phyloP scores from a whole-genome alignment of 2,113 vertebrate genomes.

The Agapornis roseicollis region DNA sequence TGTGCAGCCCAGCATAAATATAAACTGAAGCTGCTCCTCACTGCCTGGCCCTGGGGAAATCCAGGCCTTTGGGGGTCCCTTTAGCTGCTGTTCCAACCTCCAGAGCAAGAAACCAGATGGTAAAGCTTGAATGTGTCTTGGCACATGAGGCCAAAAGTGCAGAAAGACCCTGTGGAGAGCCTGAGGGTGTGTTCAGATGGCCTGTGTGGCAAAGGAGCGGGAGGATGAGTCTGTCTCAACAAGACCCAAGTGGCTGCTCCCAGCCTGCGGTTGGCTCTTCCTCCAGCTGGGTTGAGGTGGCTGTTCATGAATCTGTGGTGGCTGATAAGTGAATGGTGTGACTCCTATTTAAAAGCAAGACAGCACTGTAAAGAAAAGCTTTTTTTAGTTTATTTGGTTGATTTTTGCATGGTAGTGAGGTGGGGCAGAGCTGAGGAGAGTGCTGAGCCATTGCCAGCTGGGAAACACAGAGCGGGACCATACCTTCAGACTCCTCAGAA shows the following conservation, averaged over 20 bases:
- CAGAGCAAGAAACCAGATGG: neutral
- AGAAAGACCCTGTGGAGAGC: neutral
- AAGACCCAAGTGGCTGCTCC: rapidly evolving
- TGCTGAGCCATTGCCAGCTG: rapidly evolving
- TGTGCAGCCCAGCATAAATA: neutral
- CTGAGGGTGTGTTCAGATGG: rapidly evolving
- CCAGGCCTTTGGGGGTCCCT: neutral
- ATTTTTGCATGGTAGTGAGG: neutral
- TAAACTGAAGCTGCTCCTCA: neutral
- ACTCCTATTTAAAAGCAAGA: neutral
- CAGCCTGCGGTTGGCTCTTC: neutral
- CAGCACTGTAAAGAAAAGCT: rapidly evolving
- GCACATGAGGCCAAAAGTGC: rapidly evolving
- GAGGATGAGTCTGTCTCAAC: rapidly evolving
- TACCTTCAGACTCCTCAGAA: neutral
- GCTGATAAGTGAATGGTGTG: neutral
- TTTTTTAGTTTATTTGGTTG: neutral
- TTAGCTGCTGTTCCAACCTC: neutral
- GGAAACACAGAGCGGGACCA: neutral
- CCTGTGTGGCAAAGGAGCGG: neutral
- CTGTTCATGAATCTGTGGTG: neutral
- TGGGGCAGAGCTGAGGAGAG: rapidly evolving
- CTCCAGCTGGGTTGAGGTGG: rapidly evolving
- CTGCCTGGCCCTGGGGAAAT: rapidly evolving
- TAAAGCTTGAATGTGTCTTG: neutral